Evolutionary conservation across 2,113 vertebrate species (phyloP).

Genomic region (Lipophrys pholis): DNA sequence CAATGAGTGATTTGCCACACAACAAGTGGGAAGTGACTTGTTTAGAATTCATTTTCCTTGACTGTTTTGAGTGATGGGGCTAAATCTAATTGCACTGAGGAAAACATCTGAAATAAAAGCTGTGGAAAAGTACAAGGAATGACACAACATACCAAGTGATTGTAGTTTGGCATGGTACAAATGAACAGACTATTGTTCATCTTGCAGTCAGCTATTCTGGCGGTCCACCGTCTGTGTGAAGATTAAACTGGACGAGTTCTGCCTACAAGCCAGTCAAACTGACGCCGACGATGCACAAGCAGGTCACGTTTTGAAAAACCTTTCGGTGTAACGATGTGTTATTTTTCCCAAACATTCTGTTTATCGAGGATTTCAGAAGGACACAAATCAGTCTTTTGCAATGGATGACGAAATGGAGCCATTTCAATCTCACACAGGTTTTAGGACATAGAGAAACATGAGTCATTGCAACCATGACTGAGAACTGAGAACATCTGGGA

Average conservation of each 20-base stretch:
- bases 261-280: not conserved
- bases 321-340: constrained; percentile 24
- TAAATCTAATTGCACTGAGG: constrained; percentile 1
- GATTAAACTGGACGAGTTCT: not conserved
- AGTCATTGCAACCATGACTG: constrained; percentile 43
- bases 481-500: constrained; percentile 63
- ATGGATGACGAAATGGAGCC: constrained; percentile 25
- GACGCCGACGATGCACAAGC: not conserved
- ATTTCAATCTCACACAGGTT: constrained; percentile 50
- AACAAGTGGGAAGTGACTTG: constrained; percentile 64
- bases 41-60: constrained; percentile 43
- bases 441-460: constrained; percentile 27
- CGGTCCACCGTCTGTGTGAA: not conserved
- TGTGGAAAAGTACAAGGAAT: constrained; percentile 15
- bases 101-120: not conserved
- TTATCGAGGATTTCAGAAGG: constrained; percentile 26
- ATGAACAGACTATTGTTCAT: not conserved
- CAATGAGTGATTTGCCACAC: constrained; percentile 48
- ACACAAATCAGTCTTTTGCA: constrained; percentile 38
- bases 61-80: constrained; percentile 15
- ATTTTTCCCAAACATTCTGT: constrained; percentile 30
- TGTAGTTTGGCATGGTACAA: not conserved
- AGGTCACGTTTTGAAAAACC: constrained; percentile 1
- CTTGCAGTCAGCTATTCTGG: not conserved
- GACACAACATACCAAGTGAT: not conserved